Conservation (phyloP, 2,888 invertebrate species). For the Hypsopygia costalis region DNA sequence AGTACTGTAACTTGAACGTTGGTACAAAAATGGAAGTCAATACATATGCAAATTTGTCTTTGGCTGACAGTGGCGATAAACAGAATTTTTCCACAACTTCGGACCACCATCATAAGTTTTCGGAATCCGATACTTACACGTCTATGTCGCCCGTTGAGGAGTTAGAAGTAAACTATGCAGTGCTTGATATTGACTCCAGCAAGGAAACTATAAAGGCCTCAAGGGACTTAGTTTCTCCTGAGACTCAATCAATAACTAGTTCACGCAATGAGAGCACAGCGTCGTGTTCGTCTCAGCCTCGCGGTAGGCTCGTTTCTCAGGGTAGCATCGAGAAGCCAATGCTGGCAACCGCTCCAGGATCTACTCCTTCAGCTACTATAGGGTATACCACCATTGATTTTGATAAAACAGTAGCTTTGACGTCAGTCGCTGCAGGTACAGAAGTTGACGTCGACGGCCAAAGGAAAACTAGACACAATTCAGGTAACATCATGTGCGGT, state of each 20-base stretch:
- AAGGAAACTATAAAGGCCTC: conserved; percentile 48
- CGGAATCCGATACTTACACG: conserved; percentile 65
- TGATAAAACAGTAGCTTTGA: conserved; percentile 94
- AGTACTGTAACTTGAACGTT: conserved; percentile 59
- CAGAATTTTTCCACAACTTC: conserved; percentile 43
- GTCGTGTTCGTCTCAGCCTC: conserved; percentile 48
- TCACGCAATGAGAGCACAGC: conserved; percentile 52
- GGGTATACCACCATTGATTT: conserved; percentile 97
- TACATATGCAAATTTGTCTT: conserved; percentile 63
- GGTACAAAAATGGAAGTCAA: conserved; percentile 53
- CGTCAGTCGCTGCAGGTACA: conserved; percentile 86
- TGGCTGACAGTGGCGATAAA: conserved; percentile 54
- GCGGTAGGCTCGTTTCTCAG: conserved; percentile 54
- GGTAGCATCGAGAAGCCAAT: conserved; percentile 50
- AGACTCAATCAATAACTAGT: conserved; percentile 49
- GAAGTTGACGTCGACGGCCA: conserved; percentile 86
- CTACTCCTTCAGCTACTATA: conserved; percentile 81
- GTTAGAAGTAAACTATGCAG: conserved; percentile 86
- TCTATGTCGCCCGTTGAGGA: conserved; percentile 66
- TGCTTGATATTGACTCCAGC: conserved; percentile 86
- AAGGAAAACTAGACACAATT: conserved; percentile 91
- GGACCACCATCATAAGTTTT: conserved; percentile 56
- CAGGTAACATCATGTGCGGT: conserved; percentile 81
- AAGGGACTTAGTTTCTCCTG: conserved; percentile 49
- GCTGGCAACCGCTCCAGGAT: conserved; percentile 33